Evolutionary conservation across 2,113 vertebrate genomes (phyloP).

Genomic region (Platycercus adscitus): DNA sequence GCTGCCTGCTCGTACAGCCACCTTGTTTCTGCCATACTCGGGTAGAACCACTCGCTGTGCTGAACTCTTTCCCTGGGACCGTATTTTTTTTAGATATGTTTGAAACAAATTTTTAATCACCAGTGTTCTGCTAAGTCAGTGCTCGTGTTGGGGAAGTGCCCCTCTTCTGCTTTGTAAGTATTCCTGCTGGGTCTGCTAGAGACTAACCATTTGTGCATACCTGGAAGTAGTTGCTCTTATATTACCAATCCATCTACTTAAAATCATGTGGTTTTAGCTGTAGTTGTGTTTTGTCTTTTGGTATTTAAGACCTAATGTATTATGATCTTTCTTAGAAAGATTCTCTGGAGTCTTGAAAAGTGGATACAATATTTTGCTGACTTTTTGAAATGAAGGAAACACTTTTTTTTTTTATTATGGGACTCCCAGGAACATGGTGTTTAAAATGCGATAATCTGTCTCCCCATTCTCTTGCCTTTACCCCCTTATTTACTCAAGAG

Average conservation of each 20-base stretch:
- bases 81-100: background rate
- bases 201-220: background rate
- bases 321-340: background rate
- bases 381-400: background rate
- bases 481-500: background rate
- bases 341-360: background rate
- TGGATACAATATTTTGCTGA: background rate
- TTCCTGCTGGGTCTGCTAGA: background rate
- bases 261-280: background rate
- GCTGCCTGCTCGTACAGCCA: background rate
- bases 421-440: background rate
- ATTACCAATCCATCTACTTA: background rate
- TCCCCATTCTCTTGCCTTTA: background rate
- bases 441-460: background rate
- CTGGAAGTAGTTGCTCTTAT: background rate
- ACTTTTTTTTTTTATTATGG: background rate
- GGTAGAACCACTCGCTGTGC: background rate
- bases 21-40: rapidly evolving
- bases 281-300: background rate
- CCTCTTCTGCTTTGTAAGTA: background rate
- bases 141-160: background rate
- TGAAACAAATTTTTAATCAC: background rate
- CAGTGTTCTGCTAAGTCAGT: background rate
- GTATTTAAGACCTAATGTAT: background rate
- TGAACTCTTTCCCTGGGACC: background rate